Evolutionary conservation across 1,140 invertebrate species (phyloP).

Genomic region (Pachypsylla venusta): DNA sequence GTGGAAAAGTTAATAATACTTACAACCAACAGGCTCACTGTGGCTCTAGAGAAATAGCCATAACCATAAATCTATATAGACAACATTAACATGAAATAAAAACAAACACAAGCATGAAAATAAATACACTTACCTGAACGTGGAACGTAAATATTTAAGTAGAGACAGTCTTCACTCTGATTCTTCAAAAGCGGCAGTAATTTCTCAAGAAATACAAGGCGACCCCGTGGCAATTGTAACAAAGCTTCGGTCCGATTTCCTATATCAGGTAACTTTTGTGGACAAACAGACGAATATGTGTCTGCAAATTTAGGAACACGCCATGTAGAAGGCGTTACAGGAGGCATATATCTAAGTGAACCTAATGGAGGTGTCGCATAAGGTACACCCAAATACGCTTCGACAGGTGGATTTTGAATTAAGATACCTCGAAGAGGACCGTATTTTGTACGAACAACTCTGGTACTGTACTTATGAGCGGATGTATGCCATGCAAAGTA

Average conservation of each 20-base stretch:
- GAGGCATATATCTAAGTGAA: conserved; percentile 77
- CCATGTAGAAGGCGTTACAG: conserved; percentile 80
- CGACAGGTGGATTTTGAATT: conserved; percentile 59
- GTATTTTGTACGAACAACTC: conserved; percentile 73
- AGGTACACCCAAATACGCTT: conserved; percentile 88
- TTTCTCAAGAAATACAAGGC: conserved; percentile 63
- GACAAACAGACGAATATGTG: conserved; percentile 72
- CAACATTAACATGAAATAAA: no score
- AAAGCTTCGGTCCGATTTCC: conserved; percentile 54
- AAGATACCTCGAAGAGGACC: conserved; percentile 69
- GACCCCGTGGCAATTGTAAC: conserved; percentile 55
- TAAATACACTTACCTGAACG: conserved; percentile 32
- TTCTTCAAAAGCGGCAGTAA: conserved; percentile 66
- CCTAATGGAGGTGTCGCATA: conserved; percentile 74
- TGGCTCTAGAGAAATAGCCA: no score
- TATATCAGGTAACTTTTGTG: conserved; percentile 58
- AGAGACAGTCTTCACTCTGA: conserved; percentile 94
- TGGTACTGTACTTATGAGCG: conserved; percentile 55
- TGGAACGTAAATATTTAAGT: conserved; percentile 90
- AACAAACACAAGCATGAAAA: no score
- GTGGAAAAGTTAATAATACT: no score
- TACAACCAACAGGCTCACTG: no score
- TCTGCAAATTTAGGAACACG: conserved; percentile 63
- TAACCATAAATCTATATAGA: no score
- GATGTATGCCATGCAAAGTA: background rate